Conservation (phyloP, 2,797 vertebrate genomes). For the Cossypha polioptera region DNA sequence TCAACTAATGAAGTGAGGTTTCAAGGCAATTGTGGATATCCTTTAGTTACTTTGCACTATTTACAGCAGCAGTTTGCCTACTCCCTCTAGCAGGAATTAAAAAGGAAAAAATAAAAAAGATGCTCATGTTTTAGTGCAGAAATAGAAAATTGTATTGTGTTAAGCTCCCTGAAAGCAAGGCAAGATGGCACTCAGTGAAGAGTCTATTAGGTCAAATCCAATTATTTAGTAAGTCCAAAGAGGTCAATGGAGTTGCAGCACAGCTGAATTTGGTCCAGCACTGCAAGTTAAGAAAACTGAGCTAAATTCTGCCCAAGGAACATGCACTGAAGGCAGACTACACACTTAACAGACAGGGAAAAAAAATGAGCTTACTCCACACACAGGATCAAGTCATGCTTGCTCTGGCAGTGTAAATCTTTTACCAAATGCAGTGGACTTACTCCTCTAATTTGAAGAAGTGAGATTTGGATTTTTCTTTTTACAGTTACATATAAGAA, state of each 20-base stretch:
- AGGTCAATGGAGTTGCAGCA: background rate
- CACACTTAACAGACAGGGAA: background rate
- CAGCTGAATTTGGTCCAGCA: background rate
- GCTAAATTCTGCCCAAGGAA: background rate
- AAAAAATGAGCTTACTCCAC: background rate
- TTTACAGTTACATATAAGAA: constrained; percentile 24
- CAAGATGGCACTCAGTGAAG: background rate
- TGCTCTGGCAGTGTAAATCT: background rate
- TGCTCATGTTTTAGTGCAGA: background rate
- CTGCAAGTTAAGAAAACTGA: constrained; percentile 1
- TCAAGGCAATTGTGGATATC: background rate
- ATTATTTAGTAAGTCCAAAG: constrained; percentile 11
- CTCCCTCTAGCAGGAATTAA: background rate
- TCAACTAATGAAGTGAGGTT: background rate
- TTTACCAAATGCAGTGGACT: background rate
- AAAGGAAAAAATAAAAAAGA: background rate
- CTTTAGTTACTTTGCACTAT: background rate
- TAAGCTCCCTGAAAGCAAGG: background rate
- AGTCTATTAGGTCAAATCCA: constrained; percentile 15
- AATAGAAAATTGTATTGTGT: background rate
- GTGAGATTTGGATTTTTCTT: background rate
- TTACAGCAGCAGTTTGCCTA: background rate
- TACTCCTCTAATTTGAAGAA: background rate
- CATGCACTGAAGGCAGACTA: background rate
- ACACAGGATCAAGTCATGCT: background rate